Evolutionary conservation across 2,113 vertebrate species (phyloP), one percentile per base, ranked within the genome.

Genomic region (Alces alces): DNA sequence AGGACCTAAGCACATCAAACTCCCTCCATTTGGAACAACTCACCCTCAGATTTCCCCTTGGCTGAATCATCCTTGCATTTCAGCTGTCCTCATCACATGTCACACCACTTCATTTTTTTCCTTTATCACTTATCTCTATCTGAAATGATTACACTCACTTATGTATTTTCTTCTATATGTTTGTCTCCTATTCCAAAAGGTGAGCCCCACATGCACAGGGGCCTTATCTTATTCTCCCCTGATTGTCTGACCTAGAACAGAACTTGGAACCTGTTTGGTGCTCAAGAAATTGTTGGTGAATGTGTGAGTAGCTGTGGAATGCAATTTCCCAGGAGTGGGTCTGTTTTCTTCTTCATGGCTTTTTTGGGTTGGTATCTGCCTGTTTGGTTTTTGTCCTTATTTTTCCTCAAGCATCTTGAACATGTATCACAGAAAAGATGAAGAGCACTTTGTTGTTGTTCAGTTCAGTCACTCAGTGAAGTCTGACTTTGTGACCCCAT

Each of bases 381-480:
- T 52, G 10, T 64, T 80, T 80, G 94, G n/a, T 6, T 85, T 80
- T 79, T 55, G 17, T 47, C 57, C 52, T 88, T 28, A 8, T 52
- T 45, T 84, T 52, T 87, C 33, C 76, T 30, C 36, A 47, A 0
- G 93, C 57, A 47, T 95, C 82, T 90, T 91, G n/a, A 91, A 76
- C 79, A n/a, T 73, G 27, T 2, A 12, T 70, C 78, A 78, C 87
- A 55, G 39, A 70, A 91, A 84, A 93, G 89, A 85, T 0, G 3
- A 6, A 23, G 57, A 43, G 33, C 27, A 30, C 3, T 57, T 55
- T 45, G 66, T 39, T 36, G n/a, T 21, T 70, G n/a, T 6, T 36
- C 33, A 64, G 61, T 64, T n/a, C 30, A 11, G 64, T 66, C n/a
- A 12, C n/a, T 70, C 19, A 39, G n/a, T 70, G 10, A 23, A 23